Conservation (phyloP, 2,797 vertebrate species). For the Etheostoma nigrum region DNA sequence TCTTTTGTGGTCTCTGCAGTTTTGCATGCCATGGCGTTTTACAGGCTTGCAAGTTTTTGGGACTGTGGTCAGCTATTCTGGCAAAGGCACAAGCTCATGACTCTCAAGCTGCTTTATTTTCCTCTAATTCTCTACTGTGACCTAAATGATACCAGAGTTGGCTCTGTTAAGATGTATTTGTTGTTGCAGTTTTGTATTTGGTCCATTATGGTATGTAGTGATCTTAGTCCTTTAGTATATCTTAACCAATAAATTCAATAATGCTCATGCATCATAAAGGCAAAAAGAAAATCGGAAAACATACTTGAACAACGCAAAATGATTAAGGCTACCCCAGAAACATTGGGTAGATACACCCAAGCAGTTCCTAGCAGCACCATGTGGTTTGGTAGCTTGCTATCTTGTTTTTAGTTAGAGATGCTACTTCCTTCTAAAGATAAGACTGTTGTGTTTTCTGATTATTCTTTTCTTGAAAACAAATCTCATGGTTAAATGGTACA, state of each 20-base stretch:
- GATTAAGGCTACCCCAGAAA: background rate
- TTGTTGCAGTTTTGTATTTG: constrained; percentile 2
- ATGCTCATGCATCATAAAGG: background rate
- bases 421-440: background rate
- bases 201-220: background rate
- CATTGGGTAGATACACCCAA: background rate
- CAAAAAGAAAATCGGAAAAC: background rate
- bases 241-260: background rate
- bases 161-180: constrained; percentile 26
- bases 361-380: background rate
- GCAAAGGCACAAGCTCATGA: constrained; percentile 63
- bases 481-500: constrained; percentile 3
- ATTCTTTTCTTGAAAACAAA: background rate
- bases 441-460: background rate
- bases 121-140: constrained; percentile 58
- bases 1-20: constrained; percentile 79
- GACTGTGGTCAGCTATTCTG: constrained; percentile 77
- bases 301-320: background rate
- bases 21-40: constrained; percentile 79
- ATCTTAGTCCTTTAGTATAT: background rate
- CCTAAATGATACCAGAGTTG: constrained; percentile 61
- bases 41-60: constrained; percentile 74
- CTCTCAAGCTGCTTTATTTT: constrained; percentile 67
- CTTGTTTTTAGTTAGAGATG: background rate
- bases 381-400: constrained; percentile 6